A percentile compares a stretch with the other conserved stretches of the same genome.
These are phyloP conservation scores for Gymnothorax javanicus DNA, from an alignment of 2,797 vertebrate species.

Conservation along the genomic window DNA sequence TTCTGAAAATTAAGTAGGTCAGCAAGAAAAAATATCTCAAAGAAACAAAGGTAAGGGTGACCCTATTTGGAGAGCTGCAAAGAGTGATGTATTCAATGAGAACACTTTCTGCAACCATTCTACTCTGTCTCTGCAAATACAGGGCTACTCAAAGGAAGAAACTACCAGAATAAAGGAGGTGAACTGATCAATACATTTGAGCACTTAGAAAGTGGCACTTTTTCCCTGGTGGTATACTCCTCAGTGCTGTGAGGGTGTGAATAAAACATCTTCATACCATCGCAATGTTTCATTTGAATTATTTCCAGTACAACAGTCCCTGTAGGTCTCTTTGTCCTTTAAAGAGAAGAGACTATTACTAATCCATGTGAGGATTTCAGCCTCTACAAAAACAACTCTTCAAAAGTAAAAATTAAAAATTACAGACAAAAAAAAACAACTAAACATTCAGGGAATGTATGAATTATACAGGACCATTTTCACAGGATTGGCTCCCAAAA, in stretches of 20 bases:
- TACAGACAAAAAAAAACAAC: background rate
- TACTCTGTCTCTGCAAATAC: slow-evolving; percentile 15
- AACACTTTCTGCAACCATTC: background rate
- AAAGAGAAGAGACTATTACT: slow-evolving; percentile 28
- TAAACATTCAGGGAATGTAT: background rate
- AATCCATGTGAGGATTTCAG: slow-evolving; percentile 29
- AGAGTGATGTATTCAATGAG: background rate
- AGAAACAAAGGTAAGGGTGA: background rate
- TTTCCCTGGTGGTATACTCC: slow-evolving; percentile 39
- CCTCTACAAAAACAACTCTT: background rate
- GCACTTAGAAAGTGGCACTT: slow-evolving; percentile 27
- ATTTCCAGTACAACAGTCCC: slow-evolving; percentile 28
- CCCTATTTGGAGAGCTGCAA: background rate
- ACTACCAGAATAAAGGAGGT: slow-evolving; percentile 22
- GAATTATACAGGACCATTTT: background rate
- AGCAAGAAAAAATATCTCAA: background rate
- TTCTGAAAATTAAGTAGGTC: background rate
- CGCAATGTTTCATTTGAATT: background rate
- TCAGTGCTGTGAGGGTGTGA: slow-evolving; percentile 29
- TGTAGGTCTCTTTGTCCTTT: background rate
- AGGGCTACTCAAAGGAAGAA: slow-evolving; percentile 10
- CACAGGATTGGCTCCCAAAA: background rate
- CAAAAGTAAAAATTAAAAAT: background rate
- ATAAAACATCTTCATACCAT: background rate
- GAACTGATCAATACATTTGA: slow-evolving; percentile 18